Evolutionary conservation across 2,888 invertebrate genomes (phyloP).

Genomic region (Ophion ventricosus): DNA sequence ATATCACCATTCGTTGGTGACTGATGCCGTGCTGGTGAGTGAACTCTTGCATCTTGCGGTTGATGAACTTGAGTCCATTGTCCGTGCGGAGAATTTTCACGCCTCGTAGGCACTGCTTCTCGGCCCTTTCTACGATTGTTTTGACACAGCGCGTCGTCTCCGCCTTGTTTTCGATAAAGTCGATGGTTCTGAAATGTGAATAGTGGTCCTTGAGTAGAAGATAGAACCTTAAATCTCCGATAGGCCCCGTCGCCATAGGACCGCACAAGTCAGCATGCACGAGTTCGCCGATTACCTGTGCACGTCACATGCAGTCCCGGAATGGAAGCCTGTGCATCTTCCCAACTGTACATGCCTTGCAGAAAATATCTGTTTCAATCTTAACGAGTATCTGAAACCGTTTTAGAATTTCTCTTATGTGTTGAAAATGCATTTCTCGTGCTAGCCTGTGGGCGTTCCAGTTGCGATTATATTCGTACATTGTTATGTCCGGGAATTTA

Average conservation of each 20-base stretch:
- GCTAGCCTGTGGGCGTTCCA: neutral
- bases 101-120: no score
- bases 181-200: no score
- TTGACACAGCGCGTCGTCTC: no score
- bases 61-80: no score
- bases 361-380: neutral
- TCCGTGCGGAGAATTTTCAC: no score
- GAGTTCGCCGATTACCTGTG: neutral
- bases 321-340: constrained; percentile 8
- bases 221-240: neutral
- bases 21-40: neutral
- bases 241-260: constrained; percentile 5
- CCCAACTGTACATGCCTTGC: neutral
- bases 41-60: neutral
- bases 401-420: neutral
- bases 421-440: neutral
- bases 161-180: no score
- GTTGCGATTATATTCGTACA: no score
- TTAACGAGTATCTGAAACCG: neutral
- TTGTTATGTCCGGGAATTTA: no score
- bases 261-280: constrained; percentile 14
- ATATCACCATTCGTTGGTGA: neutral
- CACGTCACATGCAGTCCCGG: neutral
- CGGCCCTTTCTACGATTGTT: no score
- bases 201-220: neutral